Conservation (phyloP, 2,113 vertebrate genomes). For the Capreolus pygargus region DNA sequence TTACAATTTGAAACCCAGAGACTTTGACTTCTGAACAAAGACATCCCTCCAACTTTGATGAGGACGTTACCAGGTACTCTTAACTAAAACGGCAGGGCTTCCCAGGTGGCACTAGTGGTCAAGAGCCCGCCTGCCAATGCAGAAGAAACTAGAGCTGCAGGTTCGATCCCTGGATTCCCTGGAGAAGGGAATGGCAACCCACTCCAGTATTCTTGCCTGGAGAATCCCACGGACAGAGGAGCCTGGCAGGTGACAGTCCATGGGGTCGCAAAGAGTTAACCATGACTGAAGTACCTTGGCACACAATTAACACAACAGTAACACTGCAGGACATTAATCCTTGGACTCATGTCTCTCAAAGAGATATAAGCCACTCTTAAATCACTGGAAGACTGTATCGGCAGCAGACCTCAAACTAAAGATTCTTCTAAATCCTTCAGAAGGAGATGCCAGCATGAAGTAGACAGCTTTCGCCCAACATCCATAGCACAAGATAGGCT, state of each 20-base stretch:
- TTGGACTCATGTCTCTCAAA: neutral
- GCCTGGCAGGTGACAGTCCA: neutral
- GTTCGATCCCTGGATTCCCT: neutral
- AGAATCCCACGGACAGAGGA: neutral
- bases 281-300: neutral
- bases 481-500: neutral
- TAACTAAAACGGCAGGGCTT: neutral
- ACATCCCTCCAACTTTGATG: neutral
- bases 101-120: neutral
- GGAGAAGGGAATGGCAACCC: neutral
- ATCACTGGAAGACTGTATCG: neutral
- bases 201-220: neutral
- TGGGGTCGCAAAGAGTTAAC: neutral
- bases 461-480: neutral
- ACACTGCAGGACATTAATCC: neutral
- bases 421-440: neutral
- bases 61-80: neutral
- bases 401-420: neutral
- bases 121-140: neutral
- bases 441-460: neutral
- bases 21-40: neutral
- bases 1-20: neutral
- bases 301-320: neutral
- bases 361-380: neutral
- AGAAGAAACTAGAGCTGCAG: neutral